phyloP scores from a whole-genome alignment of 2,888 invertebrate species.

The Heteropelma amictum region DNA sequence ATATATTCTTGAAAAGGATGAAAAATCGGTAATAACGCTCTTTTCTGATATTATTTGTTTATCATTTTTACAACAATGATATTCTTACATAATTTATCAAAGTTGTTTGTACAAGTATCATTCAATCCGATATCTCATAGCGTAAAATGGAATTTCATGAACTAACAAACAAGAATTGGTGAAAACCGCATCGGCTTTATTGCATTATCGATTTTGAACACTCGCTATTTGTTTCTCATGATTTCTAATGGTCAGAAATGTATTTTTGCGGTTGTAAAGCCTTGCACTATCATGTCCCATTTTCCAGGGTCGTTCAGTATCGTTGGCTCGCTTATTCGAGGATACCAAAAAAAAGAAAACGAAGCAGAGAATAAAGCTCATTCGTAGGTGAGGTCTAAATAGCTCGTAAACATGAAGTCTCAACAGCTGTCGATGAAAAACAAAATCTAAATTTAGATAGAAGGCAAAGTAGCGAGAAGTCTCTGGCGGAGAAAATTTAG shows the following conservation, averaged over 20 bases:
- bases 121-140: no score
- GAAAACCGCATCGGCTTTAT: background rate
- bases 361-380: slow-evolving; percentile 68
- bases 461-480: slow-evolving; percentile 50
- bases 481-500: slow-evolving; percentile 8
- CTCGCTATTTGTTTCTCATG: slow-evolving; percentile 1
- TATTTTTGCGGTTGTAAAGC: slow-evolving; percentile 8
- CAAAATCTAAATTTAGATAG: slow-evolving; percentile 72
- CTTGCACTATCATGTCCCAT: background rate
- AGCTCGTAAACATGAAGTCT: slow-evolving; percentile 72
- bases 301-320: slow-evolving; percentile 19
- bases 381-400: slow-evolving; percentile 70
- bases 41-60: no score
- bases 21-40: no score
- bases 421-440: slow-evolving; percentile 76
- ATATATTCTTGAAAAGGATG: no score
- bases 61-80: background rate
- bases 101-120: no score
- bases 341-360: slow-evolving; percentile 17
- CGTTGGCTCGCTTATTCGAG: slow-evolving; percentile 1
- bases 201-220: background rate
- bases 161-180: no score
- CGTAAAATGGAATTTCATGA: no score
- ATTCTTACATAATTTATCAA: background rate
- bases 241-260: background rate